Evolutionary conservation across 1,140 invertebrate species (phyloP), one percentile per base, ranked within the genome.

Genomic region (Drosophila oshimai): DNA sequence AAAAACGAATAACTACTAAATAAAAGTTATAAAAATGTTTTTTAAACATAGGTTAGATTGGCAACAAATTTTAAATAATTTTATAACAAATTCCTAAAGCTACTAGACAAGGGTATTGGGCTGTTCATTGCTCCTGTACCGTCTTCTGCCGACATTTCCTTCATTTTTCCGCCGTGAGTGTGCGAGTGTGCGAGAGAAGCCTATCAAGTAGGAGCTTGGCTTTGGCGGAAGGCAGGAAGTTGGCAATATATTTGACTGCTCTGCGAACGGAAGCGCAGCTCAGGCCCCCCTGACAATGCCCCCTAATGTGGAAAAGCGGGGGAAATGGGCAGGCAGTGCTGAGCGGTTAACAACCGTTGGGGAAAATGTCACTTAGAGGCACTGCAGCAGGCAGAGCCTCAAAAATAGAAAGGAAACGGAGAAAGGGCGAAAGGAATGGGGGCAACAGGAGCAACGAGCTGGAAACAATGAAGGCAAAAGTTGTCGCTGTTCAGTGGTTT

Each of bases 221-320:
- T 47, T 58, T 60, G 51, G 41, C 41, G 24, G 50, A 65, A 71
- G 58, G 54, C 79, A 84, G 81, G 81, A 86, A 86, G 83, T 86
- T 86, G 81, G 83, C 81, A 86, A 86, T 86, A 86, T 86, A 86
- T 86, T 86, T 86, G 83, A 86, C 83, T 86, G 68, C 83, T 81
- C 73, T 80, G 68, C 73, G 64, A 87, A 62, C 81, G 83, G 81
- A 86, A 87, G 69, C 81, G 76, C 76, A 58, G 77, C 79, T 64
- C 47, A 68, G 67, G 81, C 81, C 70, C 81, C 70, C 45, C 69
- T 72, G 70, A 73, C 71, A 74, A 74, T 74, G 36, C 58, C 41
- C 4, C 22, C 41, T 44, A 61, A 60, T 60, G 58, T 15, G 36
- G 36, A 58, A 61, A 61, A 57, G 18, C 26, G 58, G 44, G 58